These are phyloP conservation scores for Myotis findleyi DNA, from an alignment of 2,797 vertebrate genomes.

Conservation along the genomic window DNA sequence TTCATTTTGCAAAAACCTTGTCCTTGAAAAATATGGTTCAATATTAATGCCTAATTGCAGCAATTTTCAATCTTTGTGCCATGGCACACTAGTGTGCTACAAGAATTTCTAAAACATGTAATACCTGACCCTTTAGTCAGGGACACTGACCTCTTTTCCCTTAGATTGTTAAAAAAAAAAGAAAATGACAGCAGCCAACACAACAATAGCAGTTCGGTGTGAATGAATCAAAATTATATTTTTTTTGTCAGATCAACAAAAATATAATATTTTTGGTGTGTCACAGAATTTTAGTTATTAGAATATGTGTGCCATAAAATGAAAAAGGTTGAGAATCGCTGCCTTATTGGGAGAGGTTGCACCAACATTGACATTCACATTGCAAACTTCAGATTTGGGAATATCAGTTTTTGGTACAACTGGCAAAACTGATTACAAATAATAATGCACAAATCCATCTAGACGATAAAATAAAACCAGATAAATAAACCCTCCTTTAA, in stretches of 20 bases:
- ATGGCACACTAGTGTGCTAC: neutral
- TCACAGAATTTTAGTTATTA: neutral
- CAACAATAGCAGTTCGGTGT: neutral
- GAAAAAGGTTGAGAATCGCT: neutral
- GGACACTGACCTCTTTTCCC: neutral
- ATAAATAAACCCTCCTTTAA: neutral
- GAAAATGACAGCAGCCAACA: neutral
- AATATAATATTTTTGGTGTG: neutral
- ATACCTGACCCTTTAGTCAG: neutral
- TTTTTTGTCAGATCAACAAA: neutral
- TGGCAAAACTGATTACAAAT: neutral
- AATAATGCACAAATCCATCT: neutral
- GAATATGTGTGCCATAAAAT: neutral
- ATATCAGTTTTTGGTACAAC: neutral
- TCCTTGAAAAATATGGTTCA: constrained; percentile 74
- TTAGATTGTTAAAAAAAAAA: neutral
- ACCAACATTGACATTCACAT: neutral
- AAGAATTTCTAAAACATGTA: neutral
- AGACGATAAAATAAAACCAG: neutral
- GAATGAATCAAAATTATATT: neutral
- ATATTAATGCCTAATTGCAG: constrained; percentile 48
- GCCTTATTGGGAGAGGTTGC: neutral
- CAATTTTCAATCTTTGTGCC: neutral
- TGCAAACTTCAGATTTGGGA: neutral
- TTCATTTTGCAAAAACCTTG: constrained; percentile 59